Evolutionary conservation across 2,113 vertebrate genomes (phyloP).

Genomic region (Ornithorhynchus anatinus): DNA sequence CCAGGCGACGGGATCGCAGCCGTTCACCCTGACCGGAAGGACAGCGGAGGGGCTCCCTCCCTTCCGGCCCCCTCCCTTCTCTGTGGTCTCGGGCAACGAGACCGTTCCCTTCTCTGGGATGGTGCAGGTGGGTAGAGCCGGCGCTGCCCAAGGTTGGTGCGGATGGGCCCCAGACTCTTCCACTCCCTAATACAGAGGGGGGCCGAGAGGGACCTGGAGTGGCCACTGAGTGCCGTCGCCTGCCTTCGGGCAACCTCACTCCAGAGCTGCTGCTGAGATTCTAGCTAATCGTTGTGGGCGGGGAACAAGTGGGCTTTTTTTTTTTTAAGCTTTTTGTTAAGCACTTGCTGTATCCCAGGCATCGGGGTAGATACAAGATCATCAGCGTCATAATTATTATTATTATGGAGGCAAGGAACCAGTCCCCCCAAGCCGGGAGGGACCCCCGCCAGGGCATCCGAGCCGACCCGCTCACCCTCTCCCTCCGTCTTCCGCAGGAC

Average conservation of each 20-base stretch:
- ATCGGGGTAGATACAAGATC: too few relatives aligned
- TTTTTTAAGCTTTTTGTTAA: too few relatives aligned
- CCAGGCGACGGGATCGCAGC: slow-evolving; percentile 71
- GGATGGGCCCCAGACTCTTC: neutral
- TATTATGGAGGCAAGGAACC: fast-evolving
- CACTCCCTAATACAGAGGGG: neutral
- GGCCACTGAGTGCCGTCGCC: neutral
- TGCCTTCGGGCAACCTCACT: too few relatives aligned
- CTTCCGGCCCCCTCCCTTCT: slow-evolving; percentile 74
- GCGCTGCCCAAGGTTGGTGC: fast-evolving
- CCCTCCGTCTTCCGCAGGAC: slow-evolving; percentile 67
- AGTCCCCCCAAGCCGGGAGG: fast-evolving
- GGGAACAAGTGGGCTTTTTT: too few relatives aligned
- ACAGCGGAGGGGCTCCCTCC: slow-evolving; percentile 81
- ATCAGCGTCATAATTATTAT: too few relatives aligned
- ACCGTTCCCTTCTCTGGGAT: slow-evolving; percentile 82
- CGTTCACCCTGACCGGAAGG: slow-evolving; percentile 85
- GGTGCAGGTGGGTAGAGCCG: slow-evolving; percentile 69
- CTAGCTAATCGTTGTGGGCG: too few relatives aligned
- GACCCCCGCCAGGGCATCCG: neutral
- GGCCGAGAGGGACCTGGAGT: fast-evolving
- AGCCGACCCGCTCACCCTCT: fast-evolving
- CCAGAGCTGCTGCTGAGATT: too few relatives aligned
- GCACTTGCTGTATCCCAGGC: too few relatives aligned
- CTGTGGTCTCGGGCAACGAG: slow-evolving; percentile 73